Base-by-base conservation (phyloP, 2,797 vertebrate species). In the Enteromius afrohamiltoni region DNA sequence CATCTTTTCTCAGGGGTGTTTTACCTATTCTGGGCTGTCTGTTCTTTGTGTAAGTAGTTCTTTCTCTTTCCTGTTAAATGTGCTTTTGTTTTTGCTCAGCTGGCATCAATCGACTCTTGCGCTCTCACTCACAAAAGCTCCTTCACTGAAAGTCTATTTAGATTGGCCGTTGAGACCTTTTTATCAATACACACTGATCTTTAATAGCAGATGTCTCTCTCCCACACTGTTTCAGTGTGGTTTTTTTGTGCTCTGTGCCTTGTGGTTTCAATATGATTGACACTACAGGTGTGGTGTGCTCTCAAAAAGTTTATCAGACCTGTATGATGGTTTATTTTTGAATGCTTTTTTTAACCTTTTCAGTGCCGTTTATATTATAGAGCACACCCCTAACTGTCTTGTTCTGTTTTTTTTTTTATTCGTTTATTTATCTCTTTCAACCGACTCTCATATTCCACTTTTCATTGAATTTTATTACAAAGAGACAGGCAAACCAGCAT, bases 1-100 rank as follows among this genome's bases (percentile, higher is more conserved):
- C 13, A 19, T 55, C 14, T 55, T 26, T 55, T 29, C 31, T 69
- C 8, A 53, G 51, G 45, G 7, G 6, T 55, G 6, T 51, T 67
- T 78, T 10, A n/a, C 45, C 29, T 49, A 49, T 79, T 31, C 49
- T 26, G 4, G 34, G 40, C 6, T 40, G 40, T 37, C 31, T 75
- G 29, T 23, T 37, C 21, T 7, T 51, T 11, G 7, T 14, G 29
- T 17, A 11, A 34, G 65, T 40, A 17, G n/a, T 68, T 70, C 45
- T 70, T 64, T 26, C 34, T 16, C 21, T 40, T 49, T 34, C 13
- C 7, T 29, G 77, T 91, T 95, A 95, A 93, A 94, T 95, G 93
- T 92, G 90, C 85, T 92, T 95, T 94, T 94, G 91, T 96, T 94
- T 96, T 91, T 90, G 91, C 88, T 95, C 95, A 93, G 92, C 95